Conservation (phyloP, 2,888 invertebrate genomes). For the Labia minor region DNA sequence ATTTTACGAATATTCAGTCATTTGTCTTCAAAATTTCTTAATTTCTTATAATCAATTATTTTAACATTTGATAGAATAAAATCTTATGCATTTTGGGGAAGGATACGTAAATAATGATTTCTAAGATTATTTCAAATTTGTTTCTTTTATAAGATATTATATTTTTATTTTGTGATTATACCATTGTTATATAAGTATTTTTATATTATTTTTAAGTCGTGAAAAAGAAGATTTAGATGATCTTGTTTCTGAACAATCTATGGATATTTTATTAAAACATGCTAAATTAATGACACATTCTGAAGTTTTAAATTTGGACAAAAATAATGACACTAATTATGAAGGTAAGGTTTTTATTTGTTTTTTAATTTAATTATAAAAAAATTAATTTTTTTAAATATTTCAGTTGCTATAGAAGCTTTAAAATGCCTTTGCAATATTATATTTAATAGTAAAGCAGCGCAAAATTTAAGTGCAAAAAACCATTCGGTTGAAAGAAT, state of each 20-base stretch:
- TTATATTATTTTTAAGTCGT: conserved; percentile 46
- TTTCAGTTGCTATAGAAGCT: conserved; percentile 57
- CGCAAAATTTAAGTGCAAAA: conserved; percentile 48
- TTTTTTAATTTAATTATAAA: neutral
- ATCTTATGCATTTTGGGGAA: no score
- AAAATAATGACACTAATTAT: neutral
- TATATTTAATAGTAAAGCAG: conserved; percentile 60
- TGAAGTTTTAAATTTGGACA: conserved; percentile 19
- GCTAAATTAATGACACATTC: conserved; percentile 43
- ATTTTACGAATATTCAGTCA: no score
- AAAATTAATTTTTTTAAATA: no score
- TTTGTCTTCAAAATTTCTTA: no score
- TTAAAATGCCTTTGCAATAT: conserved; percentile 83
- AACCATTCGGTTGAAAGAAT: conserved; percentile 61
- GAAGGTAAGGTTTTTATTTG: neutral
- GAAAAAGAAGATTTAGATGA: conserved; percentile 63
- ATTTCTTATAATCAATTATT: no score
- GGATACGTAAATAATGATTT: no score
- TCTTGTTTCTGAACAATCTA: conserved; percentile 54
- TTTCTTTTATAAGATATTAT: no score
- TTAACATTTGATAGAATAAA: no score
- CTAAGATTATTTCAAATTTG: no score
- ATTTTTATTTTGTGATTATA: no score
- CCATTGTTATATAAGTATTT: no score
- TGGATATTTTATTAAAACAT: conserved; percentile 54